Conservation (phyloP, 2,113 vertebrate genomes). For the Agapornis roseicollis region DNA sequence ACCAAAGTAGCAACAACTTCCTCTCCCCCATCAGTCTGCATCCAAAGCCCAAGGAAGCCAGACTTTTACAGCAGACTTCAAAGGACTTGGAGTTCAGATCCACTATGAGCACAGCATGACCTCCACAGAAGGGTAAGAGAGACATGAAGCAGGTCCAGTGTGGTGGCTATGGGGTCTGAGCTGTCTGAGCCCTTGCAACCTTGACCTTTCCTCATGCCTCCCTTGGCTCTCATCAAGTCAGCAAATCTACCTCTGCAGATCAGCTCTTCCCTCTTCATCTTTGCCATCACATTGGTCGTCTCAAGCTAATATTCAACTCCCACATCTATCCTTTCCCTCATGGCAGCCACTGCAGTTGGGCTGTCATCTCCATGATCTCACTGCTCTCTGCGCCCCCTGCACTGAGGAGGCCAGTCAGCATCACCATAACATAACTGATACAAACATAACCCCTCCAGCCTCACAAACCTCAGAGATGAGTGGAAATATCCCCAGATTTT, state of each 20-base stretch:
- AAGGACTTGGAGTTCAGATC: not conserved
- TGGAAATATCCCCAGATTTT: not conserved
- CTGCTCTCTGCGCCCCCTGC: not conserved
- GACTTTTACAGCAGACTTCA: constrained; percentile 3
- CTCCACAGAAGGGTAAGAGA: not conserved
- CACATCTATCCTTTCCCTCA: not conserved
- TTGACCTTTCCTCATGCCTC: not conserved
- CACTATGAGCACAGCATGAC: not conserved
- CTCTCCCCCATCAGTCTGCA: constrained; percentile 25
- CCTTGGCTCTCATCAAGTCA: not conserved
- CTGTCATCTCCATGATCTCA: not conserved
- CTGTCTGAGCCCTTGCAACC: not conserved
- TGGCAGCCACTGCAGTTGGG: not conserved
- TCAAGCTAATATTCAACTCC: not conserved
- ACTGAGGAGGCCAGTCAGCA: not conserved
- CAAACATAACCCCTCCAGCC: not conserved
- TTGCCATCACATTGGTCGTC: not conserved
- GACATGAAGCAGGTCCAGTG: not conserved
- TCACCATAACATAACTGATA: not conserved
- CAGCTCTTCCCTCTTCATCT: not conserved
- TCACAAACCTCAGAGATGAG: not conserved
- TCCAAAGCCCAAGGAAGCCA: constrained; percentile 1
- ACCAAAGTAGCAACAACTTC: constrained; percentile 18
- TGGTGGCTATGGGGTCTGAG: rapidly evolving
- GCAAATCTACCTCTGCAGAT: not conserved